Evolutionary conservation across 2,888 invertebrate species (phyloP).

Genomic region (Tricholauxania praeusta): DNA sequence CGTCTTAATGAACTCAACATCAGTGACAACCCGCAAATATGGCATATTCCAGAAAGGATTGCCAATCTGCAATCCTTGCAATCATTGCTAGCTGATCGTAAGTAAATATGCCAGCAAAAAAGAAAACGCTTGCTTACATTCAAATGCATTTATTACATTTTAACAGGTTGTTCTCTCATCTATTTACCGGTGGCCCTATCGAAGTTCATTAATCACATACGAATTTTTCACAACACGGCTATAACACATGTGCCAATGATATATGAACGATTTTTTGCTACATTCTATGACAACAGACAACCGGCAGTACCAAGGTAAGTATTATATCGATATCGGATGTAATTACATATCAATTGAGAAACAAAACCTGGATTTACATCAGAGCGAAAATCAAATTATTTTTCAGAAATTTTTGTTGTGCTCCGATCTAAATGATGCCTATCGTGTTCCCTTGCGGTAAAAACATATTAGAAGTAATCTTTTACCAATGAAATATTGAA

Average conservation of each 20-base stretch:
- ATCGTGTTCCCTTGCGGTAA: too few species aligned
- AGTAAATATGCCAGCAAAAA: conserved; percentile 41
- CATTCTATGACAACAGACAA: conserved; percentile 63
- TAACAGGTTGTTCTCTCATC: conserved; percentile 62
- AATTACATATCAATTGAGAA: too few species aligned
- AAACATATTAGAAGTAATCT: too few species aligned
- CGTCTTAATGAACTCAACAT: conserved; percentile 63
- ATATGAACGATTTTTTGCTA: conserved; percentile 64
- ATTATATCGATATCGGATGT: not conserved
- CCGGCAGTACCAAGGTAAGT: conserved; percentile 59
- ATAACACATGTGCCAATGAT: conserved; percentile 66
- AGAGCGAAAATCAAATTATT: too few species aligned
- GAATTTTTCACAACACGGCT: conserved; percentile 65
- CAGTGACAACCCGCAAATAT: conserved; percentile 62
- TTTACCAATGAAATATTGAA: too few species aligned
- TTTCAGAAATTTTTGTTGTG: too few species aligned
- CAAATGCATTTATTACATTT: not conserved
- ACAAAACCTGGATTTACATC: too few species aligned
- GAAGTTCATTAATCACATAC: conserved; percentile 62
- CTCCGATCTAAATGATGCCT: too few species aligned
- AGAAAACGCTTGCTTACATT: not conserved
- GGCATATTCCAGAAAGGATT: conserved; percentile 65
- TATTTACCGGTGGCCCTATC: conserved; percentile 65
- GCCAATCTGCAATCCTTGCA: conserved; percentile 62
- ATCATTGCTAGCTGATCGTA: conserved; percentile 65